Conservation (phyloP, 1,140 invertebrate genomes). For the Stegodyphus mimosarum region DNA sequence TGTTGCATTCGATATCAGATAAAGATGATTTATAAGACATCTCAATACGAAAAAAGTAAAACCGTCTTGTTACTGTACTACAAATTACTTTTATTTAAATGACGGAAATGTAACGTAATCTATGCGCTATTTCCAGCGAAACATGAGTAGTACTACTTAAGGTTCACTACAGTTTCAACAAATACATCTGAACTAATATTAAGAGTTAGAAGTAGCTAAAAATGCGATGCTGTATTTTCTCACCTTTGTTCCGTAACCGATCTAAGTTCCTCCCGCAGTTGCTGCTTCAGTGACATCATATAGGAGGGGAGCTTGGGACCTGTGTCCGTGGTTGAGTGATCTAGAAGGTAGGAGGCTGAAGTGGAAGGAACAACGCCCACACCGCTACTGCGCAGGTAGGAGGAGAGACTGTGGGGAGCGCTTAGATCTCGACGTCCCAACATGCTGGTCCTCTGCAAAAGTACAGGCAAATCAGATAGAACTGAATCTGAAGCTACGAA, state of each 20-base stretch:
- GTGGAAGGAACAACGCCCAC: slow-evolving; percentile 14
- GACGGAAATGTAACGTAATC: too few species aligned
- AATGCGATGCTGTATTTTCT: neutral
- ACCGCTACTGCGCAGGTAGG: slow-evolving; percentile 61
- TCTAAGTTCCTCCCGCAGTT: slow-evolving; percentile 72
- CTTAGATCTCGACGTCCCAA: slow-evolving; percentile 69
- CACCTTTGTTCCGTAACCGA: slow-evolving; percentile 68
- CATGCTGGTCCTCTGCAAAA: slow-evolving; percentile 68
- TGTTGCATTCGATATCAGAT: too few species aligned
- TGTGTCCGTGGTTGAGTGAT: neutral
- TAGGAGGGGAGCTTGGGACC: slow-evolving; percentile 67
- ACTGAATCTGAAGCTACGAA: neutral
- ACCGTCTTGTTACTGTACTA: too few species aligned
- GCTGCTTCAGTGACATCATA: slow-evolving; percentile 72
- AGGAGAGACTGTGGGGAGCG: slow-evolving; percentile 46
- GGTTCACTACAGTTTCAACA: too few species aligned
- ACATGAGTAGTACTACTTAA: too few species aligned
- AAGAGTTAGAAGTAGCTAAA: too few species aligned
- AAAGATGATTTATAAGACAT: too few species aligned
- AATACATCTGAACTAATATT: too few species aligned
- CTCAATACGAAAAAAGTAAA: too few species aligned
- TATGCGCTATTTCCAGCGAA: too few species aligned
- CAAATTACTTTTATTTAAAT: too few species aligned
- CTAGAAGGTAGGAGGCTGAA: slow-evolving; percentile 25
- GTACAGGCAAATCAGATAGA: neutral